These are phyloP conservation scores for Podocnemis expansa DNA, from an alignment of 2,113 vertebrate species.

Conservation along the genomic window DNA sequence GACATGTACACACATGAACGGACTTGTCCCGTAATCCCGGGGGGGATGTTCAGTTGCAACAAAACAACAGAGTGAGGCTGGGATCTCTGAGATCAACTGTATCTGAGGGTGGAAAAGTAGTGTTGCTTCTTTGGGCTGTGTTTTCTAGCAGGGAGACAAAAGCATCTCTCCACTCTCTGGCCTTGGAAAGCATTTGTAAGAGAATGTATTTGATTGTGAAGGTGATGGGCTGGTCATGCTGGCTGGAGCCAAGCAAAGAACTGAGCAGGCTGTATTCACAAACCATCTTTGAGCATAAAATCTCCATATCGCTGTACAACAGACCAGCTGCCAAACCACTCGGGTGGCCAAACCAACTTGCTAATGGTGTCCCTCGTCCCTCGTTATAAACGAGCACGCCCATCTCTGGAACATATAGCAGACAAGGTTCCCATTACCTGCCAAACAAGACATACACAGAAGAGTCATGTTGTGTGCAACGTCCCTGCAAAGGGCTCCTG, in stretches of 20 bases:
- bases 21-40: neutral
- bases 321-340: neutral
- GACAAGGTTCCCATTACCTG: neutral
- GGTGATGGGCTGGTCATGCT: neutral
- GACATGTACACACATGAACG: neutral
- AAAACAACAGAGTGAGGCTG: neutral
- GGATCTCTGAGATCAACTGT: neutral
- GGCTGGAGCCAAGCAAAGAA: neutral
- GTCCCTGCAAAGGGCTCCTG: neutral
- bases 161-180: neutral
- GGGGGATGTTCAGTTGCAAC: accelerated
- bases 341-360: neutral
- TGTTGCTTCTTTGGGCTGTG: neutral
- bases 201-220: neutral
- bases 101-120: accelerated
- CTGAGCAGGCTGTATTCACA: neutral
- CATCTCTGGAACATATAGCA: neutral
- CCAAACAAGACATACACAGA: neutral
- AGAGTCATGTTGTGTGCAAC: neutral
- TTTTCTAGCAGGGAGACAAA: neutral
- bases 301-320: neutral
- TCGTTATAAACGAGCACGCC: neutral
- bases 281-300: neutral
- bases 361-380: neutral
- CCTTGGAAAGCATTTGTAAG: neutral